Evolutionary conservation across 2,888 invertebrate genomes (phyloP), one percentile per base, ranked within the genome.

Genomic region (Chalcosyrphus nemorum): DNA sequence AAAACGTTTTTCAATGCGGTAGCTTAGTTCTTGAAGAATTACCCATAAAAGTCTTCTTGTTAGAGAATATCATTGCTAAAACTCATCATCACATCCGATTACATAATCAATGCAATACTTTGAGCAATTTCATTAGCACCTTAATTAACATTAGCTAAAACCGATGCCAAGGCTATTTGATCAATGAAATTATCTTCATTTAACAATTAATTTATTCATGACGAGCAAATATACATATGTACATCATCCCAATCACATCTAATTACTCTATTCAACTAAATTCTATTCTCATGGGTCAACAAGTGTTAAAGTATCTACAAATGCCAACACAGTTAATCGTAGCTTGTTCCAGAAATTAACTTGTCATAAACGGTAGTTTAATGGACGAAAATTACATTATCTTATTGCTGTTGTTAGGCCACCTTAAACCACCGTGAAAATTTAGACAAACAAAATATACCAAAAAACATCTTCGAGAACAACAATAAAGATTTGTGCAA

Each of bases 291-390:
- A 45, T 19, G 19, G 19, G 3, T 38, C 9, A 45, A 45, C 45
- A 45, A 15, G 70, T 76, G 70, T 70, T n/a, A 21, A 70, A 57
- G 52, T 70, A 11, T 52, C 15, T 52, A 4, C 32, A 4, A 29
- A 27, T 50, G 47, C 24, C 38, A 52, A 52, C 52, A 41, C 52
- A 41, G 27, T 54, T 70, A 45, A 71, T 57, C 38, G 68, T 43
- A 61, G 27, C 70, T 17, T 24, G 41, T 77, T 70, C 70, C 27
- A 70, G 43, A 45, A 70, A 70, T 68, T 70, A 50, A 27, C 41
- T 65, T 78, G 78, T 65, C 43, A 52, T 72, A 71, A 70, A 70
- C 41, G 29, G 38, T 57, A 32, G 59, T 72, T 72, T 72, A 78
- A 78, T 72, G 32, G 7, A 13, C 57, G 27, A 32, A 29, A 50